Evolutionary conservation across 2,113 vertebrate species (phyloP), one percentile per base, ranked within the genome.

Genomic region (Psettodes erumei): DNA sequence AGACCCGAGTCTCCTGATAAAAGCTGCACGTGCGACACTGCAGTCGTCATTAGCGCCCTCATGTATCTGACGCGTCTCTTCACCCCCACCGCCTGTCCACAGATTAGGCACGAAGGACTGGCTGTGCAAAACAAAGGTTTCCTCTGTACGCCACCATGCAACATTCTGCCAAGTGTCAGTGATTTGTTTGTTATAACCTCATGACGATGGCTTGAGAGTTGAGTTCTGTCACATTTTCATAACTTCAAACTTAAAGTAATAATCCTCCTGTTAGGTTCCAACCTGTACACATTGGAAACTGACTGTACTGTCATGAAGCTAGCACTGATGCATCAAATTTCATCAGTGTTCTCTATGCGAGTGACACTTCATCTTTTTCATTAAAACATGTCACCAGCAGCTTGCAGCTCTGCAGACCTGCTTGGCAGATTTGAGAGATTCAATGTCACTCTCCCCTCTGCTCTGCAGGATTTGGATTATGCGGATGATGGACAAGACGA

Each of bases 401-500:
- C 33, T 16, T 71, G 25, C 8, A 48, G 33, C 2, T 38, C 4
- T 51, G 32, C 4, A n/a, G 32, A 13, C 15, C 0, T 48, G 63
- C 54, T 47, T 45, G 28, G 8, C 10, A 5, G 33, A 27, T 23
- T 50, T 45, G 13, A 38, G 6, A 38, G 33, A 35, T 51, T 64
- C 6, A 56, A 2, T 27, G 3, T 37, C 7, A 12, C 16, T 51
- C 10, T 65, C 6, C 12, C 71, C 38, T 56, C 45, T 83, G 40
- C 43, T 37, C 21, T 32, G 13, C 78, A 99, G 67, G 96, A 97
- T 33, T 74, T 96, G 12, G 97, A 97, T 3, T 95, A 93, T 0
- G 87, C 95, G 21, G 83, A 79, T 0, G 86, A 86, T 5, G 95
- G 94, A 9, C 84, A 93, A 45, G 95, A 95, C 1, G 93, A 91